Percentiles rank a stretch among this genome's conserved stretches.
These are phyloP conservation scores for Chrysopilus asiliformis DNA, from an alignment of 2,888 invertebrate species.

Conservation along the genomic window DNA sequence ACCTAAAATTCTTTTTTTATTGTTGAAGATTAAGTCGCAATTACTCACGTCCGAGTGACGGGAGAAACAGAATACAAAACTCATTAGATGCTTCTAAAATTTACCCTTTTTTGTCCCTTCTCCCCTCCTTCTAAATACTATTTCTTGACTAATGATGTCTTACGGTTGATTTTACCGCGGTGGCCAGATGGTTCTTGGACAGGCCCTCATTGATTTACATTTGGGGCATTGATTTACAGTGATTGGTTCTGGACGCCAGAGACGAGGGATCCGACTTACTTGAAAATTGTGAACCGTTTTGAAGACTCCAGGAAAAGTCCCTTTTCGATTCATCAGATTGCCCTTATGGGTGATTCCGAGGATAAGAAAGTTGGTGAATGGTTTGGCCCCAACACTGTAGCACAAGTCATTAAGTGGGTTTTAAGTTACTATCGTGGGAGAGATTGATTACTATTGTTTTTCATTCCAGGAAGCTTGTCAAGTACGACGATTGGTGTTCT, in stretches of 20 bases:
- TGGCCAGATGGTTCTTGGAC: conserved; percentile 96
- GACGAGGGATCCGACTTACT: conserved; percentile 62
- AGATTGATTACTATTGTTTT: conserved; percentile 6
- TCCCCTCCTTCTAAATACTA: too few species aligned
- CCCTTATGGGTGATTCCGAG: conserved; percentile 88
- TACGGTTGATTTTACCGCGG: too few species aligned
- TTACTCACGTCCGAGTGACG: too few species aligned
- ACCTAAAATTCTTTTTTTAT: too few species aligned
- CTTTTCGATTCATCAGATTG: conserved; percentile 96
- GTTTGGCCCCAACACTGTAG: conserved; percentile 99
- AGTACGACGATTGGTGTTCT: conserved; percentile 81
- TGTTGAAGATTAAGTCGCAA: too few species aligned
- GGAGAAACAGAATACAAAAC: too few species aligned
- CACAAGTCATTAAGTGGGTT: conserved; percentile 87
- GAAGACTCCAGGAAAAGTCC: conserved; percentile 79
- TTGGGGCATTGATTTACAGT: too few species aligned
- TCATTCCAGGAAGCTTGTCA: conserved; percentile 66
- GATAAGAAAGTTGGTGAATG: conserved; percentile 94
- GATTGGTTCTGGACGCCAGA: conserved; percentile 84
- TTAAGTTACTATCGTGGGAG: conserved; percentile 22
- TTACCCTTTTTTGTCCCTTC: too few species aligned
- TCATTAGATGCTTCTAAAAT: too few species aligned
- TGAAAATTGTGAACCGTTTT: conserved; percentile 78
- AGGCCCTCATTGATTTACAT: conserved; percentile 69
- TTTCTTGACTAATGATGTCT: too few species aligned